A percentile compares a stretch with the other conserved stretches of the same genome.
These are phyloP conservation scores for Telmatherina bonti DNA, from an alignment of 2,797 vertebrate species.

Conservation along the genomic window DNA sequence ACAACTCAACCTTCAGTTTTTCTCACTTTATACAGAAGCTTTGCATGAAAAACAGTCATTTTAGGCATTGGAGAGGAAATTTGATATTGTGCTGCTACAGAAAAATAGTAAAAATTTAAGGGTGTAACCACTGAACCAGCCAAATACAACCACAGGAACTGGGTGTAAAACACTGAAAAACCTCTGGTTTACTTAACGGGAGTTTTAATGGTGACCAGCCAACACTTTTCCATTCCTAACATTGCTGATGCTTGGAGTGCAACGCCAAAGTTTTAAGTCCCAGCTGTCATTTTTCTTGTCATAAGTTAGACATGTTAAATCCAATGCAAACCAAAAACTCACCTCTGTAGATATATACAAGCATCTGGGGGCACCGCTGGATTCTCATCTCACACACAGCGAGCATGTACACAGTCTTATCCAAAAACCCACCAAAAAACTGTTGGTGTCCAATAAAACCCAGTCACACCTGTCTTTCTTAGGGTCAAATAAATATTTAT, in stretches of 20 bases:
- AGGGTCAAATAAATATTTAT: no score
- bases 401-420: no score
- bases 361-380: no score
- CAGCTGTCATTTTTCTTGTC: neutral
- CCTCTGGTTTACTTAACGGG: neutral
- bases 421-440: no score
- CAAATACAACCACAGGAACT: conserved; percentile 34
- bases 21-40: neutral
- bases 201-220: neutral
- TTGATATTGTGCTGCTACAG: conserved; percentile 10
- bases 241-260: neutral
- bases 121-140: conserved; percentile 17
- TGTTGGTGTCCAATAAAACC: no score
- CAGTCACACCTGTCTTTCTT: no score
- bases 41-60: neutral
- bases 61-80: conserved; percentile 8
- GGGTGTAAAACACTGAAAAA: conserved; percentile 37
- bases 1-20: neutral
- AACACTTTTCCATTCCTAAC: neutral
- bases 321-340: no score
- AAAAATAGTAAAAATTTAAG: conserved; percentile 23
- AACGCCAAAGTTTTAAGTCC: neutral
- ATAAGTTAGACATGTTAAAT: no score
- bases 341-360: no score
- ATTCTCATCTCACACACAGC: no score